Percentiles rank a stretch among this genome's conserved stretches.
phyloP scores from a whole-genome alignment of 2,113 vertebrate genomes.

The Tonatia bakeri region DNA sequence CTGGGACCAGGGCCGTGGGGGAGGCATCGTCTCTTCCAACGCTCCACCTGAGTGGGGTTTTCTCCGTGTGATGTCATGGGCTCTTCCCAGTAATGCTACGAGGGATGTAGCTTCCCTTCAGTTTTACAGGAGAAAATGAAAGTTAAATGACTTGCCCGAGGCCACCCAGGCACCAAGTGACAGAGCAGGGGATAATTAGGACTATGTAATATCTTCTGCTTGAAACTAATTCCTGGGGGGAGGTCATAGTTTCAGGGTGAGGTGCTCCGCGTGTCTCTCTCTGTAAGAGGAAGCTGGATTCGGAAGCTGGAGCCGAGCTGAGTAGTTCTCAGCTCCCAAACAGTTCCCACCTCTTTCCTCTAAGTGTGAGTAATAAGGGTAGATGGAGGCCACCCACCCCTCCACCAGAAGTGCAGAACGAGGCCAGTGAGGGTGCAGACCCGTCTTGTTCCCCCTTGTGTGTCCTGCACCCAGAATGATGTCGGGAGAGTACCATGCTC shows the following conservation, averaged over 20 bases:
- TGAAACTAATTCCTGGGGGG: not conserved
- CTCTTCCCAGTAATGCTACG: not conserved
- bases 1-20: not conserved
- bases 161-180: not conserved
- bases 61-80: accelerated
- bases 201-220: not conserved
- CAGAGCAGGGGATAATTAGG: not conserved
- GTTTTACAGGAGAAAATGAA: not conserved
- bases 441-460: not conserved
- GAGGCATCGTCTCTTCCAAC: not conserved
- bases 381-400: not conserved
- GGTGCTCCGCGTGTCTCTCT: not conserved
- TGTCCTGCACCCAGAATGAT: not conserved
- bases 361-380: not conserved
- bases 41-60: not conserved
- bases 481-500: not conserved
- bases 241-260: not conserved
- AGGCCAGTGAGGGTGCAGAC: not conserved
- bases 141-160: not conserved
- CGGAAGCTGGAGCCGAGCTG: too few relatives aligned
- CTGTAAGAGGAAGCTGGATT: not conserved
- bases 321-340: not conserved
- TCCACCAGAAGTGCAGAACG: not conserved
- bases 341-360: not conserved
- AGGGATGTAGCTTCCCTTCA: not conserved